phyloP scores from a whole-genome alignment of 2,797 vertebrate species.

The Triplophysa yarkandensis region DNA sequence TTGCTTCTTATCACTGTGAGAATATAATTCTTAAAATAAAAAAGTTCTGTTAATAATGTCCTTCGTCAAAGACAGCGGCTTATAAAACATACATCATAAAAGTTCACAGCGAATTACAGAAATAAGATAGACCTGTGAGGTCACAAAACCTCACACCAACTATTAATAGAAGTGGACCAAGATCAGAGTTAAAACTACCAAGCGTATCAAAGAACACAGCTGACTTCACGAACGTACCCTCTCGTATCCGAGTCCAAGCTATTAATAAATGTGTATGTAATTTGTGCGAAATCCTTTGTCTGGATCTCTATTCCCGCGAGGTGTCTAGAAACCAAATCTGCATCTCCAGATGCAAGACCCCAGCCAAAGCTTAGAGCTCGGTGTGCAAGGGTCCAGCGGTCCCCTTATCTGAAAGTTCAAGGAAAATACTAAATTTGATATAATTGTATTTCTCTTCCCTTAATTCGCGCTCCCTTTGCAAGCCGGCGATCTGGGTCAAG shows the following conservation, averaged over 20 bases:
- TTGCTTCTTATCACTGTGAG: conserved; percentile 5
- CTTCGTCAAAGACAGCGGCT: conserved; percentile 63
- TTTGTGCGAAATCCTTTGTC: conserved; percentile 57
- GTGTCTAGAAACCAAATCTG: conserved; percentile 55
- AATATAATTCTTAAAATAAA: conserved; percentile 22
- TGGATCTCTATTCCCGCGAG: conserved; percentile 50
- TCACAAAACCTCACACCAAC: conserved; percentile 63
- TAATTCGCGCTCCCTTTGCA: conserved; percentile 73
- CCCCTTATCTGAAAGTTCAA: conserved; percentile 72
- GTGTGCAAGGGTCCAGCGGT: conserved; percentile 62
- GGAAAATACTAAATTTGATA: conserved; percentile 80
- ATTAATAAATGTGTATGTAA: conserved; percentile 63
- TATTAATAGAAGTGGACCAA: conserved; percentile 63
- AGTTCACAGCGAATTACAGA: conserved; percentile 54
- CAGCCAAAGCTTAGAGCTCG: conserved; percentile 59
- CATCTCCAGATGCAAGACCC: conserved; percentile 56
- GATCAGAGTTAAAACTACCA: conserved; percentile 54
- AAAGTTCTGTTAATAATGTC: conserved; percentile 55
- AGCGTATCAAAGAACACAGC: conserved; percentile 39
- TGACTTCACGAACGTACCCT: conserved; percentile 11
- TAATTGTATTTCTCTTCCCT: conserved; percentile 71
- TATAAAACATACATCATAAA: conserved; percentile 60
- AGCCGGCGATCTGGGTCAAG: conserved; percentile 78
- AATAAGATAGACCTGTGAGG: conserved; percentile 45
- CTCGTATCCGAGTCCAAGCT: conserved; percentile 35